A percentile compares a stretch with the other conserved stretches of the same genome.
These are phyloP conservation scores for Keiferia lycopersicella DNA, from an alignment of 2,888 invertebrate species.

Conservation along the genomic window DNA sequence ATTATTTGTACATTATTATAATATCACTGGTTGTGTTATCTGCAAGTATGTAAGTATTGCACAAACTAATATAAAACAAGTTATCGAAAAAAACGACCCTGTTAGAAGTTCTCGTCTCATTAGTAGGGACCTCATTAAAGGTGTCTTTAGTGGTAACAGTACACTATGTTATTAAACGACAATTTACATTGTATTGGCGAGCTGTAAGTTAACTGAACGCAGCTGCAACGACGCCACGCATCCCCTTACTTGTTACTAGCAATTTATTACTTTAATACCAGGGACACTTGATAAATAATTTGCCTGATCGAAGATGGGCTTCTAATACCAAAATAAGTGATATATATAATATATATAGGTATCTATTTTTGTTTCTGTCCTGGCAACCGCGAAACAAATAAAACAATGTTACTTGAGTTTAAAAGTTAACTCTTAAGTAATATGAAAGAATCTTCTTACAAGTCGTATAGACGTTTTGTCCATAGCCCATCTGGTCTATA, in stretches of 20 bases:
- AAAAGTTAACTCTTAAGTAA: too few relatives aligned
- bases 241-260: constrained; percentile 6
- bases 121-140: constrained; percentile 5
- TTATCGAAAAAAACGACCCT: background rate
- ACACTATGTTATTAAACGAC: constrained; percentile 14
- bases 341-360: too few relatives aligned
- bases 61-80: background rate
- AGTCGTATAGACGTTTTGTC: too few relatives aligned
- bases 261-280: constrained; percentile 18
- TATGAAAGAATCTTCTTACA: too few relatives aligned
- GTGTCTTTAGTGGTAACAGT: background rate
- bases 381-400: background rate
- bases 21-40: background rate
- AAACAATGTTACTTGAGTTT: too few relatives aligned
- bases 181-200: constrained; percentile 7
- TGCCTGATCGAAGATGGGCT: constrained; percentile 2
- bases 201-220: background rate
- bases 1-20: background rate
- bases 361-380: background rate
- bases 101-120: constrained; percentile 5
- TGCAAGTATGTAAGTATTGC: background rate
- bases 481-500: too few relatives aligned
- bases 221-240: constrained; percentile 14
- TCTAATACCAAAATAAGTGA: background rate
- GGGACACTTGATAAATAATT: background rate